These are phyloP conservation scores for Gulo gulo DNA, from an alignment of 2,113 vertebrate genomes.

Conservation along the genomic window DNA sequence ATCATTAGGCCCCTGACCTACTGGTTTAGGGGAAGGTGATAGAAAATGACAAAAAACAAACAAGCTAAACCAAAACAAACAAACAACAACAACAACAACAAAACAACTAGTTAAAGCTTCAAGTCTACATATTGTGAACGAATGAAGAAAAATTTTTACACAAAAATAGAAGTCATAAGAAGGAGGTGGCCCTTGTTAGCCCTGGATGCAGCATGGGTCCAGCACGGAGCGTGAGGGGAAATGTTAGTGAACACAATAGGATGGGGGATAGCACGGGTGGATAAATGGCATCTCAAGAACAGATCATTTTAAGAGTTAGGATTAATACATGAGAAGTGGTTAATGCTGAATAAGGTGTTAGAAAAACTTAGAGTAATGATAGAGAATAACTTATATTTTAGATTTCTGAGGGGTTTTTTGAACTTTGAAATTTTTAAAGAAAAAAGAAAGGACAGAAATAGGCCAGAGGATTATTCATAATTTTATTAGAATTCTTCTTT, in stretches of 20 bases:
- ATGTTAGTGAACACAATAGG: no score
- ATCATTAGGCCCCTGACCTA: not conserved
- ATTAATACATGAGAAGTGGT: not conserved
- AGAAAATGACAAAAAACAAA: not conserved
- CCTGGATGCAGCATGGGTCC: rapidly evolving
- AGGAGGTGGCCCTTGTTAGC: not conserved
- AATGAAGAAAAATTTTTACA: not conserved
- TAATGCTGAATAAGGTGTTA: not conserved
- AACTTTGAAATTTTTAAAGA: not conserved
- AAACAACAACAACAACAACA: no score
- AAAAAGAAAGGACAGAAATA: not conserved
- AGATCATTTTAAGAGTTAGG: not conserved
- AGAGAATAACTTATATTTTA: not conserved
- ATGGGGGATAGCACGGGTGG: not conserved
- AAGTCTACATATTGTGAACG: not conserved
- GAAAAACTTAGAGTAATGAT: not conserved
- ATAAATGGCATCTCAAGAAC: not conserved
- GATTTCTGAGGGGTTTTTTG: not conserved
- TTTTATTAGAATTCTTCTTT: not conserved
- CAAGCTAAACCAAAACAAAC: not conserved
- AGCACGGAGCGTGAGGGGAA: not conserved
- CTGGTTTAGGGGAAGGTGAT: not conserved
- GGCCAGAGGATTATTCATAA: not conserved
- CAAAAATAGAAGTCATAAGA: not conserved
- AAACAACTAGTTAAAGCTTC: not conserved